Percentiles rank a stretch among this genome's conserved stretches.
Conservation (phyloP, 2,113 vertebrate genomes). For the Hypanus sabinus region DNA sequence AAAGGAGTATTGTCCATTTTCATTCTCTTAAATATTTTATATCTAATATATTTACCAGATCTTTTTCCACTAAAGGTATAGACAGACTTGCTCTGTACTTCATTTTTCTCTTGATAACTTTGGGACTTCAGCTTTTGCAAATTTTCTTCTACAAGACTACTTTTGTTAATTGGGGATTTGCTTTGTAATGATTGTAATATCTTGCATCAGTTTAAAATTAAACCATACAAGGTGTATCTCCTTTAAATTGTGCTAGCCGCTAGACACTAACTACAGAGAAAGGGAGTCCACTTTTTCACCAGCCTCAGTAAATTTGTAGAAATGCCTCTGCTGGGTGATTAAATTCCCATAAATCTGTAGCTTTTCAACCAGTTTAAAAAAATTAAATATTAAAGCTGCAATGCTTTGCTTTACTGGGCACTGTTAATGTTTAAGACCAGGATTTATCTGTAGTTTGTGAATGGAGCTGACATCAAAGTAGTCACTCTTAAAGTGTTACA, state of each 20-base stretch:
- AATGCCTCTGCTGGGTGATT: neutral
- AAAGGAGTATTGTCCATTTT: neutral
- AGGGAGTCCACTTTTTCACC: neutral
- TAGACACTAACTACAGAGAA: neutral
- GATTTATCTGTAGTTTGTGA: neutral
- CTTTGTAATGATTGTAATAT: neutral
- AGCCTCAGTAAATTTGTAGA: neutral
- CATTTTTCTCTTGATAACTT: neutral
- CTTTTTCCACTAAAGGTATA: neutral
- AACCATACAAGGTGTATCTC: neutral
- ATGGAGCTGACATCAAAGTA: neutral
- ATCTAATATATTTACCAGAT: neutral
- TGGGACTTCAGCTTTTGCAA: neutral
- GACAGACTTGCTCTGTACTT: neutral
- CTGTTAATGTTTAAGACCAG: too few relatives aligned
- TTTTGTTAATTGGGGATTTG: neutral
- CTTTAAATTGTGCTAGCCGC: neutral
- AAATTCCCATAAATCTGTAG: neutral
- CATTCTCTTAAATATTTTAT: neutral
- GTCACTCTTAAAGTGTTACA: neutral
- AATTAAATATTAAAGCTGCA: neutral
- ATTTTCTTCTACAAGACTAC: neutral
- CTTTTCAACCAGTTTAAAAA: neutral
- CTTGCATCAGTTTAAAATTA: neutral
- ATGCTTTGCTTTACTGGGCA: too few relatives aligned